Evolutionary conservation across 2,888 invertebrate genomes (phyloP), one percentile per base, ranked within the genome.

Genomic region (Torymus texanus): DNA sequence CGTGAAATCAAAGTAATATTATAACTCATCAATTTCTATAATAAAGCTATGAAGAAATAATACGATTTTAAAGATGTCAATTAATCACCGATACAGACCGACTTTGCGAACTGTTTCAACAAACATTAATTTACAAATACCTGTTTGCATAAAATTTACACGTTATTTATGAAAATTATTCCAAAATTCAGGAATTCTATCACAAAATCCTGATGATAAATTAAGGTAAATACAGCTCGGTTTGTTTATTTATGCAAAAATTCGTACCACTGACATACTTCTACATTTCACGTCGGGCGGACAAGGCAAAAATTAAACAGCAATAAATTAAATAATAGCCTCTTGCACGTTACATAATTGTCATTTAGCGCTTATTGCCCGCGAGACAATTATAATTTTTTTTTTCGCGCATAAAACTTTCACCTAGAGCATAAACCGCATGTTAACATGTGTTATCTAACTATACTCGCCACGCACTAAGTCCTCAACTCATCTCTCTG

Each of bases 381-480:
- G 18, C 62, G 4, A 16, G 61, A 68, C 68, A 55, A 58, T 76
- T 24, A 76, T 51, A 70, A 41, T 41, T 50, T 62, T 72, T 29
- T 29, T 78, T 61, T 61, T 14, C 53, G n/a, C 11, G 16, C n/a
- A 59, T 72, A 13, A 67, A 71, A 78, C 73, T 78, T 78, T 78
- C 78, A 67, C 78, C 29, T 16, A 59, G 59, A 77, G 24, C 58
- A 67, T 53, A 18, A 41, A 21, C 11, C 11, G 18, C 11, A 18
- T 16, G 18, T 51, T 21, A 55, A 50, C 65, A 18, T 51, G 13
- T 21, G 53, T 78, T 78, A 78, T 73, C 78, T 61, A 73, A 78
- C 56, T 8, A 41, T 21, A 21, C 21, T 41, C 41, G 41, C 41
- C 41, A 8, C 5, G 41, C 41, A 8, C 8, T 13, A 16, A 16